These are phyloP conservation scores for Ridgeia piscesae DNA, from an alignment of 1,140 invertebrate species.

Conservation along the genomic window DNA sequence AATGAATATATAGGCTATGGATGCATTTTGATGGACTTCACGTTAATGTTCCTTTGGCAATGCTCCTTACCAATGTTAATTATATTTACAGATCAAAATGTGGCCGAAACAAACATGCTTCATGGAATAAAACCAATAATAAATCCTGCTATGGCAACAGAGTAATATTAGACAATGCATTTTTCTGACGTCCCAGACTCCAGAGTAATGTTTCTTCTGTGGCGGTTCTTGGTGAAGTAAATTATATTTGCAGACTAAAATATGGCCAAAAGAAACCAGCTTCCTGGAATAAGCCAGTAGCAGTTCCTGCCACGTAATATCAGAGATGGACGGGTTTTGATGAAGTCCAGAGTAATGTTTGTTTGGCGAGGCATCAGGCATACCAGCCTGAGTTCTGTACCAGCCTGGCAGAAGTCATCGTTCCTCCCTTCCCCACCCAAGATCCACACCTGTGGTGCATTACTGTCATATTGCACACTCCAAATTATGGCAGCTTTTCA, in stretches of 20 bases:
- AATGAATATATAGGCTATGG: background rate
- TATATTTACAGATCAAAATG: background rate
- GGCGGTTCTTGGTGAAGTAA: background rate
- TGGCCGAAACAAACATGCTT: too few relatives aligned
- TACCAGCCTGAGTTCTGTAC: background rate
- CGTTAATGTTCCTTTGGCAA: background rate
- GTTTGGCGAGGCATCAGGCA: background rate
- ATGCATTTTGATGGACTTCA: background rate
- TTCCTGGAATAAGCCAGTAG: background rate
- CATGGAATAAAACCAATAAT: too few relatives aligned
- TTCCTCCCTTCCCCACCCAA: background rate
- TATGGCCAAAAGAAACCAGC: background rate
- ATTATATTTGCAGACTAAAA: background rate
- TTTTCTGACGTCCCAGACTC: background rate
- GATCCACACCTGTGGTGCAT: background rate
- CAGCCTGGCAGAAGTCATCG: too few relatives aligned
- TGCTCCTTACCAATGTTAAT: background rate
- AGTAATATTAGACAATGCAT: too few relatives aligned
- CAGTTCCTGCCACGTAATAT: background rate
- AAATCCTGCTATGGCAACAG: too few relatives aligned
- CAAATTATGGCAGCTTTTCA: background rate
- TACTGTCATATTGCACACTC: background rate
- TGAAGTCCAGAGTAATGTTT: background rate
- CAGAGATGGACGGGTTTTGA: background rate
- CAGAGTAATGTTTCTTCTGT: background rate